Evolutionary conservation across 2,888 invertebrate species (phyloP).

Genomic region (Scelioninae gen. 2): DNA sequence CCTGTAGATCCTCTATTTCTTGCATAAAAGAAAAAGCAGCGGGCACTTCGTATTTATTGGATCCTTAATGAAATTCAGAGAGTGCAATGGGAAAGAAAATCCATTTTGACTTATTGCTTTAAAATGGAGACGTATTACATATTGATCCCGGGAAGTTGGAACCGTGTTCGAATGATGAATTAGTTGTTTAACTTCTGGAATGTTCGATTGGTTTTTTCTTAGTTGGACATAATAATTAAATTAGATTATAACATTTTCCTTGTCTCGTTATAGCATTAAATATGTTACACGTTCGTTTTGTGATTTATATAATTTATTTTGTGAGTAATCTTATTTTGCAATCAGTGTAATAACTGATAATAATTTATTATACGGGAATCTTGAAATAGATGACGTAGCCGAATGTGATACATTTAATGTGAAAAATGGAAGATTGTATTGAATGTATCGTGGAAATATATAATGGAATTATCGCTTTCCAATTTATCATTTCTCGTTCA

Average conservation of each 20-base stretch:
- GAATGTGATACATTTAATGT: no score
- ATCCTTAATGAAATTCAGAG: slow-evolving; percentile 43
- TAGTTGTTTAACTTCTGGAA: slow-evolving; percentile 29
- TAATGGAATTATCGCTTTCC: no score
- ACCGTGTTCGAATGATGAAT: slow-evolving; percentile 37
- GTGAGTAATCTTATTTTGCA: no score
- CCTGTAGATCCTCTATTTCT: slow-evolving; percentile 24
- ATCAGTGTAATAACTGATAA: no score
- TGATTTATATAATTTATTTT: no score
- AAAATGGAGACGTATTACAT: slow-evolving; percentile 51
- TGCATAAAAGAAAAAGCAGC: slow-evolving; percentile 8
- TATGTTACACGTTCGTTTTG: not conserved
- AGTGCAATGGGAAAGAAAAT: slow-evolving; percentile 39
- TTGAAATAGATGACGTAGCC: no score
- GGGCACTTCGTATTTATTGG: slow-evolving; percentile 35
- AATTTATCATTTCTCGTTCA: no score
- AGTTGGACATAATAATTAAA: slow-evolving; percentile 3
- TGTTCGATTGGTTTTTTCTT: slow-evolving; percentile 11
- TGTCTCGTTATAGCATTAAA: not conserved
- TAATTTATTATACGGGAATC: no score
- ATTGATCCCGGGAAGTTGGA: slow-evolving; percentile 30
- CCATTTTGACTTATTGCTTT: slow-evolving; percentile 47
- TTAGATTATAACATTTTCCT: no score
- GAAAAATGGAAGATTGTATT: no score
- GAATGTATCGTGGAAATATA: no score